Evolutionary conservation across 2,797 vertebrate species (phyloP).

Genomic region (Gadopsis marmoratus): DNA sequence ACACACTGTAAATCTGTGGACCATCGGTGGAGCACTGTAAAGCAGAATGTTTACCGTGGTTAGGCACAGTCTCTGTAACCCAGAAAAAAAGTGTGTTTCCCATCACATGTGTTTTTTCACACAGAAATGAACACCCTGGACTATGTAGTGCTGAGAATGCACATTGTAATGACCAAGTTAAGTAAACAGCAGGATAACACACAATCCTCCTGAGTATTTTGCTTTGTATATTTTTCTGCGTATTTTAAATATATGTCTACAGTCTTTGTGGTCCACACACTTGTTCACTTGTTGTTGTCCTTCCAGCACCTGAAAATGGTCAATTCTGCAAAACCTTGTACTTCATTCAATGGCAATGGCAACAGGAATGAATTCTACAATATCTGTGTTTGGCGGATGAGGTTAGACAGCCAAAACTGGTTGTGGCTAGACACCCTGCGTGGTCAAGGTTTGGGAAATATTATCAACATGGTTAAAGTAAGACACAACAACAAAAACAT

Average conservation of each 20-base stretch:
- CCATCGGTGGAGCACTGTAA: too few relatives aligned
- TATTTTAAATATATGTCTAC: not conserved
- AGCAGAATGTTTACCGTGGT: not conserved
- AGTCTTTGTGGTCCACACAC: constrained; percentile 11
- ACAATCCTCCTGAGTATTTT: not conserved
- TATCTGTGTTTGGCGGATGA: not conserved
- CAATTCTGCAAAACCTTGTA: constrained; percentile 2
- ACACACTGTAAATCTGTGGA: not conserved
- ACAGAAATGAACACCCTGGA: not conserved
- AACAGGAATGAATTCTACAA: too few relatives aligned
- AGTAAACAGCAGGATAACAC: not conserved
- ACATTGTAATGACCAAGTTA: not conserved
- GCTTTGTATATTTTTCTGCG: not conserved
- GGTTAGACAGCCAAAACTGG: not conserved
- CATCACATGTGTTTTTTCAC: not conserved
- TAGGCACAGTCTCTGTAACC: not conserved
- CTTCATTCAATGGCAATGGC: not conserved
- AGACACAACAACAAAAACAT: fast-evolving
- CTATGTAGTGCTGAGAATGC: not conserved
- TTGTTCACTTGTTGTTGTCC: not conserved
- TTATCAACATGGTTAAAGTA: not conserved
- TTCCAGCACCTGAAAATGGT: constrained; percentile 2
- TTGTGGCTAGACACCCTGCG: not conserved
- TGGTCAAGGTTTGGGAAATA: not conserved
- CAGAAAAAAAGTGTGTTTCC: not conserved